A percentile compares a stretch with the other conserved stretches of the same genome.
phyloP scores from a whole-genome alignment of 2,797 vertebrate genomes.

The Bradypus variegatus region DNA sequence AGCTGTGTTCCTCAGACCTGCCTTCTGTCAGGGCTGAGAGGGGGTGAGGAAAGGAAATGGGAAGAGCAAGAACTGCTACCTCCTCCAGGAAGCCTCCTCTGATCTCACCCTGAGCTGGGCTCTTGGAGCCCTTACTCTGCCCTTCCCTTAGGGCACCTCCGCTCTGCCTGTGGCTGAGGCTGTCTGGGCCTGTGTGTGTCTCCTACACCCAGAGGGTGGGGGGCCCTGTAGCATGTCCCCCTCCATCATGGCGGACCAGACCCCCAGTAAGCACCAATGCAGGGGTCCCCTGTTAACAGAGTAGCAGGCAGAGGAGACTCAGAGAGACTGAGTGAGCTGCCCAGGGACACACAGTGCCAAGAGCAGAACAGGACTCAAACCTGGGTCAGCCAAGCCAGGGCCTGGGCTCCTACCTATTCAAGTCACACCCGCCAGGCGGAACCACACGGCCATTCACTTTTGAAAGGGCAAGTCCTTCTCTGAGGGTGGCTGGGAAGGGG shows the following conservation, averaged over 20 bases:
- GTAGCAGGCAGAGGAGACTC: not conserved
- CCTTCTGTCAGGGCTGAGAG: not conserved
- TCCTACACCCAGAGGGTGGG: no score
- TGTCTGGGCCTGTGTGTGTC: not conserved
- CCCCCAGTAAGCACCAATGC: not conserved
- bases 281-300: not conserved
- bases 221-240: no score
- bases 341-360: not conserved
- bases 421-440: not conserved
- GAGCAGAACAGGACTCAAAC: not conserved
- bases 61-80: not conserved
- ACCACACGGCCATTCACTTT: not conserved
- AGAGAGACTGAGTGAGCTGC: not conserved
- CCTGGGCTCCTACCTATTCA: not conserved
- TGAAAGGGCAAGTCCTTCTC: not conserved
- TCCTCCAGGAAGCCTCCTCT: not conserved
- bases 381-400: not conserved
- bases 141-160: no score
- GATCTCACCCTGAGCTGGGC: not conserved
- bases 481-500: not conserved
- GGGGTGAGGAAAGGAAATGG: not conserved
- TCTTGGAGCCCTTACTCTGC: not conserved
- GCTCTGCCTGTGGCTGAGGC: not conserved
- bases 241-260: not conserved
- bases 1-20: no score